Conservation (phyloP, 2,113 vertebrate species). For the Zeus faber region DNA sequence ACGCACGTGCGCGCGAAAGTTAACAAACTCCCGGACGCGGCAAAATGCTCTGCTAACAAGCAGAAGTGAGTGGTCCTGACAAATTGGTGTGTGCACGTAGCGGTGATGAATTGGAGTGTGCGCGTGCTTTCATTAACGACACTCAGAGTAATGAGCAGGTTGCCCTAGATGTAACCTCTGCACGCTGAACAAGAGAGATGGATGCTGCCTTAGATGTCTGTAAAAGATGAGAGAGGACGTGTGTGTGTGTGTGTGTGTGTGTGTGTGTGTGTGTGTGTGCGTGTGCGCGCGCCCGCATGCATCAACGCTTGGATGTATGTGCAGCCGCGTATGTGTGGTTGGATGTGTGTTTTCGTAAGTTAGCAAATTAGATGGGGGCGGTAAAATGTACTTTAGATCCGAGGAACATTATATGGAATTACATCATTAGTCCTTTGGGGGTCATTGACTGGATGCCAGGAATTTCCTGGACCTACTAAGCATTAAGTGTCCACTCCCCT, state of each 20-base stretch:
- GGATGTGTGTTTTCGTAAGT: constrained; percentile 5
- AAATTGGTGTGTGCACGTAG: constrained; percentile 51
- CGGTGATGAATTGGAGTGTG: constrained; percentile 59
- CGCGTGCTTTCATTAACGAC: constrained; percentile 61
- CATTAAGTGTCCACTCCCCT: constrained; percentile 20
- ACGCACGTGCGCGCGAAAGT: constrained; percentile 10
- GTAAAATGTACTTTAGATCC: constrained; percentile 9
- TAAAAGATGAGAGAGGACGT: constrained; percentile 4
- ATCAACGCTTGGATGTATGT: constrained; percentile 5
- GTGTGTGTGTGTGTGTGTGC: not conserved
- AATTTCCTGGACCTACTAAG: constrained; percentile 21
- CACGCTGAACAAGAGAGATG: constrained; percentile 53
- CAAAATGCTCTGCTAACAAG: constrained; percentile 65
- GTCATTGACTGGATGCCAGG: constrained; percentile 18
- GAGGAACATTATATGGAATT: constrained; percentile 16
- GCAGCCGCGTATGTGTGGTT: not conserved
- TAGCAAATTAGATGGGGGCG: constrained; percentile 1
- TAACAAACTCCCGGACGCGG: constrained; percentile 56
- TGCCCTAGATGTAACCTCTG: constrained; percentile 62
- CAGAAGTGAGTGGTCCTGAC: constrained; percentile 60
- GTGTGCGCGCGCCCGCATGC: constrained; percentile 5
- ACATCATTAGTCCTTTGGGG: constrained; percentile 18
- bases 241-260: not conserved
- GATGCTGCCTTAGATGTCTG: constrained; percentile 28
- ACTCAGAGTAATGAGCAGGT: constrained; percentile 72